Conservation (phyloP, 2,797 vertebrate species). For the Squalus acanthias region DNA sequence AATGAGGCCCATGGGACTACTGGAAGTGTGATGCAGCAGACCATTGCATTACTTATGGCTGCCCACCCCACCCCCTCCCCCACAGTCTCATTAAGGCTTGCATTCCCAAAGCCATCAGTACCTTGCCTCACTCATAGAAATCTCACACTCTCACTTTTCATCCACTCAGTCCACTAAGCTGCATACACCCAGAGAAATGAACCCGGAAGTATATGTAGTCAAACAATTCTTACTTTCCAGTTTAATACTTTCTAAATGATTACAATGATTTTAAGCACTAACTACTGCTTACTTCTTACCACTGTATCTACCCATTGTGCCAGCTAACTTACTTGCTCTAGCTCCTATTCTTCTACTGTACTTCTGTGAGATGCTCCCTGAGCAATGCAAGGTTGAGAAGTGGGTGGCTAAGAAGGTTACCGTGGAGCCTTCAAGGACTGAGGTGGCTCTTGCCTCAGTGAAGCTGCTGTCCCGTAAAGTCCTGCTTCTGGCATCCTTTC, state of each 20-base stretch:
- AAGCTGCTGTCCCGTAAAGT: neutral
- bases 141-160: no score
- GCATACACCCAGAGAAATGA: no score
- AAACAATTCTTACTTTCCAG: no score
- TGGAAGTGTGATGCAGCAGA: no score
- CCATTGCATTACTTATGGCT: no score
- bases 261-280: no score
- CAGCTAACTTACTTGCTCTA: neutral
- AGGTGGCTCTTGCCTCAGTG: neutral
- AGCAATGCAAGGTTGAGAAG: neutral
- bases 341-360: neutral
- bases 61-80: neutral
- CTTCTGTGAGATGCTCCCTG: neutral
- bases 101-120: neutral
- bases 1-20: neutral
- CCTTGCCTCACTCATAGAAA: no score
- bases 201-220: no score
- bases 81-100: neutral
- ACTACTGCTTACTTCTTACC: neutral
- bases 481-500: neutral
- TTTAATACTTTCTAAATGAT: neutral
- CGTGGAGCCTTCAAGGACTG: neutral
- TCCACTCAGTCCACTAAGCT: no score
- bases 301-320: neutral
- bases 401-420: neutral